Base-by-base conservation (phyloP, 2,888 invertebrate genomes). In the Lepidocyrtoides sp. region DNA sequence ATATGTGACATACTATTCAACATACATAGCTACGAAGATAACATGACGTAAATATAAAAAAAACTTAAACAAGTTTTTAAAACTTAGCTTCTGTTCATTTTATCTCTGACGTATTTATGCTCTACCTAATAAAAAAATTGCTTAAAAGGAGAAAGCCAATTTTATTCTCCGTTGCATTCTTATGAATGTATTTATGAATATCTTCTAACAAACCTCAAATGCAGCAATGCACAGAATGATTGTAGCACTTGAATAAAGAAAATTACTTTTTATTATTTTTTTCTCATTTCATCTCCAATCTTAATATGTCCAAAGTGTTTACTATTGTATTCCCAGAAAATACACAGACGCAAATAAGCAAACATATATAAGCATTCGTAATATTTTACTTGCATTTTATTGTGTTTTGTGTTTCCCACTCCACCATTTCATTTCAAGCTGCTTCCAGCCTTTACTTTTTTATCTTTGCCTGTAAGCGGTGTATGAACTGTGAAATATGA, bases 221-320 rank as follows among this genome's bases (percentile, higher is more conserved):
- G n/a, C n/a, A n/a, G n/a, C n/a, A n/a, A n/a, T n/a, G n/a, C n/a
- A n/a, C n/a, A n/a, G n/a, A n/a, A n/a, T n/a, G n/a, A 60, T 36
- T 41, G 57, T 23, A 36, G 60, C 57, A 41, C 57, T 77, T 60
- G 29, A 57, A 54, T 32, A 5, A 60, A 44, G 41, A 26, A 81
- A 81, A 81, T 81, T 17, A 41, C 81, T 57, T 81, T 60, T 79
- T 36, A 36, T 36, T 2, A 4, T 0, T 54, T 79, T 54, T 48
- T 77, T 32, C n/a, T 75, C 17, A 48, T 51, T 29, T 51, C 77
- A 77, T 77, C 20, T 57, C 32, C 17, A 57, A 81, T 23, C 57
- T 14, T 66, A 60, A 81, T 81, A 60, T 57, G 17, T 36, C 23
- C 41, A 81, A 57, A 36, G 41, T 81, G 81, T 60, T 81, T 81